Evolutionary conservation across 2,888 invertebrate genomes (phyloP).

Genomic region (Parnassius glacialis): DNA sequence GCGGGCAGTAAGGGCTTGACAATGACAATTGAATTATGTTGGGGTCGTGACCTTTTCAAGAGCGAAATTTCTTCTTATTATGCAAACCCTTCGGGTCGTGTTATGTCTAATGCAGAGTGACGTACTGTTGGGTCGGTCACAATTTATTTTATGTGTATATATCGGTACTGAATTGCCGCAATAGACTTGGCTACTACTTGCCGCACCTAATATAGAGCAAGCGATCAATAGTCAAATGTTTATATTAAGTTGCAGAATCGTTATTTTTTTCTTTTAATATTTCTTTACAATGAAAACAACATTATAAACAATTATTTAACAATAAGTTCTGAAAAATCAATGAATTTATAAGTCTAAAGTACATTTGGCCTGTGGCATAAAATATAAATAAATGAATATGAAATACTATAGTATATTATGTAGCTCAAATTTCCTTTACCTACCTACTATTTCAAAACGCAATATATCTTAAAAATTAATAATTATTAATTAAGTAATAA

Average conservation of each 20-base stretch:
- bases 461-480: no score
- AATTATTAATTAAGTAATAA: no score
- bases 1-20: constrained; percentile 14
- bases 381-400: no score
- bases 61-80: constrained; percentile 42
- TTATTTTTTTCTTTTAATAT: background rate
- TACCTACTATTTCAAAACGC: no score
- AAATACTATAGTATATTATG: no score
- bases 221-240: constrained; percentile 9
- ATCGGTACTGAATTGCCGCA: constrained; percentile 26
- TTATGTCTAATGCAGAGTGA: constrained; percentile 53
- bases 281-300: no score
- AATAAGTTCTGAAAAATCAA: no score
- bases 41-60: constrained; percentile 36
- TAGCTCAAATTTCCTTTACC: no score
- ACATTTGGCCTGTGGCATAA: no score
- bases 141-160: constrained; percentile 36
- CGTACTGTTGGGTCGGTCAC: constrained; percentile 44
- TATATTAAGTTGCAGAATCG: background rate
- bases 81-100: constrained; percentile 41
- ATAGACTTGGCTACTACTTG: constrained; percentile 5
- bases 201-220: constrained; percentile 12
- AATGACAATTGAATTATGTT: constrained; percentile 29
- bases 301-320: no score
- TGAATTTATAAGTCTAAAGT: no score